These are phyloP conservation scores for Xestia sexstrigata DNA, from an alignment of 2,888 invertebrate genomes.

Conservation along the genomic window DNA sequence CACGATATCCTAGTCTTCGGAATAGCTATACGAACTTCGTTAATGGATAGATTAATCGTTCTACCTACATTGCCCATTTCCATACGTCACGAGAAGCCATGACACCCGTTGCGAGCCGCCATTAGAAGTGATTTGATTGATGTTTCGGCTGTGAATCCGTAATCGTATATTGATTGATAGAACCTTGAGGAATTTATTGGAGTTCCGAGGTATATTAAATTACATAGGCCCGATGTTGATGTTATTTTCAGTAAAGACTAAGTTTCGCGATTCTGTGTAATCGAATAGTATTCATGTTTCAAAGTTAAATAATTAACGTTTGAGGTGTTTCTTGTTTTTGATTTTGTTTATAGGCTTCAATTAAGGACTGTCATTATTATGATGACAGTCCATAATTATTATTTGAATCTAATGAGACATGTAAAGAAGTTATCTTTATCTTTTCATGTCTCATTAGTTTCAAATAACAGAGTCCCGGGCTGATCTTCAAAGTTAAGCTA, in stretches of 20 bases:
- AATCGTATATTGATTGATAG: constrained; percentile 63
- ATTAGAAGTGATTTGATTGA: constrained; percentile 70
- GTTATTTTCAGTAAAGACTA: constrained; percentile 22
- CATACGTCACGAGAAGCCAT: constrained; percentile 58
- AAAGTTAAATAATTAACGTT: constrained; percentile 25
- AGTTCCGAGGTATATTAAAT: constrained; percentile 50
- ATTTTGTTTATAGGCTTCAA: background rate
- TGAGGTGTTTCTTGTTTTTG: background rate
- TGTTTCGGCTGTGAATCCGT: constrained; percentile 60
- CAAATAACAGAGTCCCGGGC: background rate
- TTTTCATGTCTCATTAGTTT: background rate
- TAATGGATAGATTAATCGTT: constrained; percentile 46
- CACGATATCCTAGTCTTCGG: background rate
- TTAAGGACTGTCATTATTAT: background rate
- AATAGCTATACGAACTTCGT: constrained; percentile 9
- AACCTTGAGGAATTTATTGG: constrained; percentile 38
- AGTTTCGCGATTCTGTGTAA: constrained; percentile 35
- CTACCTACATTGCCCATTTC: constrained; percentile 47
- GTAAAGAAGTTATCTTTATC: background rate
- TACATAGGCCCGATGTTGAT: constrained; percentile 15
- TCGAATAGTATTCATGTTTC: constrained; percentile 37
- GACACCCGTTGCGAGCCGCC: constrained; percentile 53
- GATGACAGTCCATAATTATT: too few relatives aligned
- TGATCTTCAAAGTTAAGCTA: background rate
- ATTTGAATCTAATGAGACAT: too few relatives aligned